Conservation (phyloP, 1,140 invertebrate species). For the Piezodorus guildinii region DNA sequence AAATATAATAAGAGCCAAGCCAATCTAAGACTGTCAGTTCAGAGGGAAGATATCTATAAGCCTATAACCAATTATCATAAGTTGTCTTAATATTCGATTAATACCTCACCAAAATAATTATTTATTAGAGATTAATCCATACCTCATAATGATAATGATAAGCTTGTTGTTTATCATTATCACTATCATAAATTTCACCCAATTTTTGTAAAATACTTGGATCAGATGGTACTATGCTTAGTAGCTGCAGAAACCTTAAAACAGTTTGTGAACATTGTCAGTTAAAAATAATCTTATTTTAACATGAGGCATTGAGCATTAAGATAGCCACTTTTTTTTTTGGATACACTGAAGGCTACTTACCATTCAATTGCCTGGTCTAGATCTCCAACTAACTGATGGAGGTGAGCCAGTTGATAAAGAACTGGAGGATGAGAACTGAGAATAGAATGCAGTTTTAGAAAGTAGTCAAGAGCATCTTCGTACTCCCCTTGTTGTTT, state of each 20-base stretch:
- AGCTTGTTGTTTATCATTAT: slow-evolving; percentile 82
- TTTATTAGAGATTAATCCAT: slow-evolving; percentile 29
- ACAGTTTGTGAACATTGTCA: no score
- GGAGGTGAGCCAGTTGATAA: slow-evolving; percentile 73
- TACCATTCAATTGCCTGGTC: slow-evolving; percentile 68
- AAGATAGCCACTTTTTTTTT: no score
- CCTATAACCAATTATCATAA: slow-evolving; percentile 37
- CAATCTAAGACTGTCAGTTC: slow-evolving; percentile 84
- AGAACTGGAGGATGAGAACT: slow-evolving; percentile 69
- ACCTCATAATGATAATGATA: slow-evolving; percentile 87
- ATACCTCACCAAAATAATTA: background rate
- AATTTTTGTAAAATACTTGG: slow-evolving; percentile 68
- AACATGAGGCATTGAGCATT: no score
- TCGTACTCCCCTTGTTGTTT: slow-evolving; percentile 58
- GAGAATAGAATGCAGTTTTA: slow-evolving; percentile 69
- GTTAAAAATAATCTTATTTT: no score
- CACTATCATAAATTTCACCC: slow-evolving; percentile 70
- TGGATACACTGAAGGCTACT: background rate
- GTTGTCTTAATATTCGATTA: background rate
- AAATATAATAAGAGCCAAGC: slow-evolving; percentile 82
- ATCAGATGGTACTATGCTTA: slow-evolving; percentile 75
- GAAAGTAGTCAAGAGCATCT: slow-evolving; percentile 67
- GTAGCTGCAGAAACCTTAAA: slow-evolving; percentile 67
- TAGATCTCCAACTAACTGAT: slow-evolving; percentile 59
- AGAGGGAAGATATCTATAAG: slow-evolving; percentile 79